Conservation (phyloP, 2,113 vertebrate species). For the Nothoprocta pentlandii region DNA sequence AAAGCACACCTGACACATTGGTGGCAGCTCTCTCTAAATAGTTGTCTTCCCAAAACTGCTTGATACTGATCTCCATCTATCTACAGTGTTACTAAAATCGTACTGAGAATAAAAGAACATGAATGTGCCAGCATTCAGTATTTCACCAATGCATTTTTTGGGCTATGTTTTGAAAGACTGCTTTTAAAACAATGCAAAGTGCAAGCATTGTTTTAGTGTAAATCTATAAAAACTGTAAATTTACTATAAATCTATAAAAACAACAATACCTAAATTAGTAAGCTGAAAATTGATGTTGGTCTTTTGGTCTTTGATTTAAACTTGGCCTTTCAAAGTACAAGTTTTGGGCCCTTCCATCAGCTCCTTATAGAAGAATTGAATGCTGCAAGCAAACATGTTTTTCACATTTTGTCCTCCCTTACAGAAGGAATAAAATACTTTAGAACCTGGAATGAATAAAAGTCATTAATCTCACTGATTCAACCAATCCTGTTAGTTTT, state of each 20-base stretch:
- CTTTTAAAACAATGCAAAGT: background rate
- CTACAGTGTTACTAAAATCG: background rate
- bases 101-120: background rate
- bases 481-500: background rate
- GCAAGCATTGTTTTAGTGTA: background rate
- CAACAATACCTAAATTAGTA: background rate
- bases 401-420: background rate
- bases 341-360: background rate
- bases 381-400: background rate
- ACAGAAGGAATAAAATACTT: background rate
- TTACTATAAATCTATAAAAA: background rate
- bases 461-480: background rate
- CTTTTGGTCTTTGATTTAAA: background rate
- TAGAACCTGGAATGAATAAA: background rate
- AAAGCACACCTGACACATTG: background rate
- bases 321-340: slow-evolving; percentile 33
- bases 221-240: background rate
- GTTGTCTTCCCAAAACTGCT: background rate
- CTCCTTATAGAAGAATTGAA: background rate
- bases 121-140: background rate
- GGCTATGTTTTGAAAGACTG: background rate
- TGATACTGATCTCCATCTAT: background rate
- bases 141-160: background rate
- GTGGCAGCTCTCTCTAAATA: background rate
- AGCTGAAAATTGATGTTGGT: background rate